Percentiles rank a stretch among this genome's conserved stretches.
Conservation (phyloP, 2,113 vertebrate species). For the Pholis gunnellus region DNA sequence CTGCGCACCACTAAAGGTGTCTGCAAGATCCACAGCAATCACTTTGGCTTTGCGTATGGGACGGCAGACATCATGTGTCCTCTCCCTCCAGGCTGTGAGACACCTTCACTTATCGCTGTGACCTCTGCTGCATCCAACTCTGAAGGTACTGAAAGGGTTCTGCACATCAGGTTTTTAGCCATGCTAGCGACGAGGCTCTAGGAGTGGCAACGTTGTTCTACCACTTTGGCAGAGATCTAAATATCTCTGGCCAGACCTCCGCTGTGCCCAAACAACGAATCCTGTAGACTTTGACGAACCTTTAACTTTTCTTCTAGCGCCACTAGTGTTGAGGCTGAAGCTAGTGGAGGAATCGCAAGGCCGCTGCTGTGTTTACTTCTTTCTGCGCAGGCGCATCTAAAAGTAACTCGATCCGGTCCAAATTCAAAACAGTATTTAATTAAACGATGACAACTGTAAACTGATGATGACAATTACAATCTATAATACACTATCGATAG, state of each 20-base stretch:
- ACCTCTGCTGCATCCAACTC: background rate
- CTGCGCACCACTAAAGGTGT: background rate
- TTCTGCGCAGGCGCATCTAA: no score
- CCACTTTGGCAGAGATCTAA: no score
- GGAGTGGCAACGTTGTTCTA: background rate
- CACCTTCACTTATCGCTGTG: constrained; percentile 44
- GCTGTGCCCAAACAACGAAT: background rate
- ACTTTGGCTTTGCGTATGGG: constrained; percentile 80
- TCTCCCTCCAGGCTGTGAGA: constrained; percentile 2
- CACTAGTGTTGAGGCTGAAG: no score
- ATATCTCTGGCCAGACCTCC: no score
- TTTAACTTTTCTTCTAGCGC: background rate
- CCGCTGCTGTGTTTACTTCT: no score
- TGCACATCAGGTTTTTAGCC: background rate
- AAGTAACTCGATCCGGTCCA: no score
- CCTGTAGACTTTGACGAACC: background rate
- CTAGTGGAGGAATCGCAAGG: no score
- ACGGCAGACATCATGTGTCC: constrained; percentile 59
- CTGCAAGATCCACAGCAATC: constrained; percentile 53
- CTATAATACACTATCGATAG: no score
- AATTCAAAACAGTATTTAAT: no score
- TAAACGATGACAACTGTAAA: no score
- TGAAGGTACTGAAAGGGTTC: constrained; percentile 3
- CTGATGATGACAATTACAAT: no score
- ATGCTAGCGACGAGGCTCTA: background rate